phyloP scores from a whole-genome alignment of 2,113 vertebrate genomes.

The Aptenodytes patagonicus region DNA sequence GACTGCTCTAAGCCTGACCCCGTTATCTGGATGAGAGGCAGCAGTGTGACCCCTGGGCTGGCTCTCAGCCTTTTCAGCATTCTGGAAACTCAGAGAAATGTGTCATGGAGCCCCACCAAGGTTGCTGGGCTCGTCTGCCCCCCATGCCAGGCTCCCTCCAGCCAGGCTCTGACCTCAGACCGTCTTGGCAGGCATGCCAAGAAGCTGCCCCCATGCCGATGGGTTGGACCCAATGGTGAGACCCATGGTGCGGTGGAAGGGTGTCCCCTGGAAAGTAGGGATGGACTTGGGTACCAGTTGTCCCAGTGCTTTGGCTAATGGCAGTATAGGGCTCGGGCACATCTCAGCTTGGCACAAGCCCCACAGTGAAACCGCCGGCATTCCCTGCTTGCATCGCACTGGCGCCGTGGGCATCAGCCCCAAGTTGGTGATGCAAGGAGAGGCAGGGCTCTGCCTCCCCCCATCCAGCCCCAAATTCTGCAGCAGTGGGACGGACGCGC shows the following conservation, averaged over 20 bases:
- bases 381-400: neutral
- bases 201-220: neutral
- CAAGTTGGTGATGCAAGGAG: rapidly evolving
- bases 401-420: rapidly evolving
- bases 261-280: neutral
- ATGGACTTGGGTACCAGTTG: neutral
- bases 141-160: neutral
- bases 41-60: neutral
- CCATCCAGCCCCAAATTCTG: neutral
- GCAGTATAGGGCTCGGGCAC: neutral
- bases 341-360: neutral
- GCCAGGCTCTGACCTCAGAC: neutral
- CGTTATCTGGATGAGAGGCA: neutral
- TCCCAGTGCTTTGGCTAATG: neutral
- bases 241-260: rapidly evolving
- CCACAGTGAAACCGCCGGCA: neutral
- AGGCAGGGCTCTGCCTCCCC: neutral
- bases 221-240: neutral
- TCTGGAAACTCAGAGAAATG: neutral
- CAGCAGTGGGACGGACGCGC: rapidly evolving
- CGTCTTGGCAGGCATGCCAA: neutral
- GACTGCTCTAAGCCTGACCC: neutral
- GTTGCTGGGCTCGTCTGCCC: neutral
- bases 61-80: neutral
- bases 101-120: rapidly evolving